Evolutionary conservation across 2,797 vertebrate species (phyloP), one percentile per base, ranked within the genome.

Genomic region (Hapalemur alaotrensis): DNA sequence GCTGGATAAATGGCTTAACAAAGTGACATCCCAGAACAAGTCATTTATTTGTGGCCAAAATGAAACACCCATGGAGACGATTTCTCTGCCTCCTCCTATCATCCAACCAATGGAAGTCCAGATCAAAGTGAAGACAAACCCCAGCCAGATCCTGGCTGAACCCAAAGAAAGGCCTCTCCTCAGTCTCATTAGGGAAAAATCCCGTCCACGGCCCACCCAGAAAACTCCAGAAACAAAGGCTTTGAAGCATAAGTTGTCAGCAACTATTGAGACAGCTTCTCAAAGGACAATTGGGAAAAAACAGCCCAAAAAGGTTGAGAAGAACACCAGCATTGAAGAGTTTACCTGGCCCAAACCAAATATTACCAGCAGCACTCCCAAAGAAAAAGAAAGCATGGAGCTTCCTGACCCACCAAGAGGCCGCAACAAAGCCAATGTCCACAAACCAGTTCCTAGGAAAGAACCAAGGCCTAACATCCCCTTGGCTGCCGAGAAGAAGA

Each of bases 1-100:
- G 98, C 97, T 99, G 98, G 99, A 99, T 98, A 99, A 99, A 98
- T 99, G 99, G 99, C 98, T 99, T 95, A 99, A 99, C 98, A 99
- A 99, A 98, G 99, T 99, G 97, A 99, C 99, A 94, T 99, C 99
- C 41, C 99, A 99, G 97, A 99, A 99, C 97, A 99, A 99, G 98
- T 98, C 99, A 38, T 99, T 99, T 98, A 99, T 99, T 93, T 99
- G 98, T 97, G 99, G 98, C 94, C 99, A 99, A 98, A 99, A 99
- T 97, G 99, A 99, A 87, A 98, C 98, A 61, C 99, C 99, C 97
- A 98, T 97, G 0, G 98, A 99, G 90, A 98, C 86, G 3, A 98
- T 97, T 93, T 98, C 98, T 97, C 98, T 99, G 97, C 95, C 97
- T 78, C 97, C 98, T 96, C 98, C 99, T 91, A 98, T 96, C 97